Conservation (phyloP, 2,888 invertebrate genomes). For the Lycaena phlaeas region DNA sequence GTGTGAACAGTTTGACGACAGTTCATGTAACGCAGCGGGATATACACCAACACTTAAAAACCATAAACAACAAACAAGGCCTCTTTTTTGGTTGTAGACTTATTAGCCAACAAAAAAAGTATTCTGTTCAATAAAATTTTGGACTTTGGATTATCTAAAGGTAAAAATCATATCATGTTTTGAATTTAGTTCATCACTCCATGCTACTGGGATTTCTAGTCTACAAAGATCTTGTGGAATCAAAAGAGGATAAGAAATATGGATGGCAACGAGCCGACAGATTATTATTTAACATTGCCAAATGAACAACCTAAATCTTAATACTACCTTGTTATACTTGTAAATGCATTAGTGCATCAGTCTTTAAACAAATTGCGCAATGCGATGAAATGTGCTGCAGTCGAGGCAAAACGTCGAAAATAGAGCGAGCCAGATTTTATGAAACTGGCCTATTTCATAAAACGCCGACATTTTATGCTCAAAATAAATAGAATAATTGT, state of each 20-base stretch:
- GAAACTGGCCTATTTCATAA: neutral
- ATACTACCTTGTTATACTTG: neutral
- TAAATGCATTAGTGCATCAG: constrained; percentile 1
- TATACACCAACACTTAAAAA: neutral
- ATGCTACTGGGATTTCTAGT: too few relatives aligned
- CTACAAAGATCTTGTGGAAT: too few relatives aligned
- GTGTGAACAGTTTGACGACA: constrained; percentile 2
- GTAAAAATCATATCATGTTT: too few relatives aligned
- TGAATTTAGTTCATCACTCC: too few relatives aligned
- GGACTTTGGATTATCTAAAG: neutral
- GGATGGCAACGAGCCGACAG: too few relatives aligned
- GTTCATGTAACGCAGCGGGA: neutral
- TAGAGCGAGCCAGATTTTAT: neutral
- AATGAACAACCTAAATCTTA: too few relatives aligned
- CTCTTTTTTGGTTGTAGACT: too few relatives aligned
- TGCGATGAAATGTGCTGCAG: constrained; percentile 12
- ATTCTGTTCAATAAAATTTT: too few relatives aligned
- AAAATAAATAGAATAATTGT: neutral
- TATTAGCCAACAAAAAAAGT: too few relatives aligned
- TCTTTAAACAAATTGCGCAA: constrained; percentile 13
- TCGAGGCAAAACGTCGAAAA: neutral
- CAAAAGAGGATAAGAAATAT: too few relatives aligned
- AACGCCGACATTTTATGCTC: neutral
- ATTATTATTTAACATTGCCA: too few relatives aligned
- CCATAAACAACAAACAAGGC: neutral